A percentile compares a stretch with the other conserved stretches of the same genome.
Conservation (phyloP, 2,888 invertebrate genomes). For the Folsomia candida region DNA sequence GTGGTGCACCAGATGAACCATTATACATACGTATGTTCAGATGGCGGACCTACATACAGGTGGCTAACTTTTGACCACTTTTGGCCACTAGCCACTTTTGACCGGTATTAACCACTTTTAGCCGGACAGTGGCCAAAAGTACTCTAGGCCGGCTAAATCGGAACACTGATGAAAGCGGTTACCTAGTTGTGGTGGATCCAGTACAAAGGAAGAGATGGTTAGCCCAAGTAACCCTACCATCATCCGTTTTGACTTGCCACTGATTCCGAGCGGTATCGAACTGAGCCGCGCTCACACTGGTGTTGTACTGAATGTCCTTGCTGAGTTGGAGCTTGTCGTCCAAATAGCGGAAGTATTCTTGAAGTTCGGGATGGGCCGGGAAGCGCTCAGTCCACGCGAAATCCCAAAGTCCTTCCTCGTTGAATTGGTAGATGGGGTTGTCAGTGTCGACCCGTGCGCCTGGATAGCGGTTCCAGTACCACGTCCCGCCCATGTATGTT, state of each 20-base stretch:
- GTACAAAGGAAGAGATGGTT: conserved; percentile 8
- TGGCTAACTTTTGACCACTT: no score
- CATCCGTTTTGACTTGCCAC: conserved; percentile 9
- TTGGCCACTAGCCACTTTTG: no score
- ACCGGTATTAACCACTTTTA: no score
- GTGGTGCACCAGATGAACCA: no score
- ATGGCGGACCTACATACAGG: no score
- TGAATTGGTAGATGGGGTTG: not conserved
- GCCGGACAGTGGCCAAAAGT: no score
- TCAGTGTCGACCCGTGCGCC: conserved; percentile 18
- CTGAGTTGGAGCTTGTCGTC: conserved; percentile 12
- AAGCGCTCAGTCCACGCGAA: conserved; percentile 11
- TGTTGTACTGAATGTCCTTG: conserved; percentile 14
- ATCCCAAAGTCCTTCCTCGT: not conserved
- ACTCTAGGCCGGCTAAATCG: no score
- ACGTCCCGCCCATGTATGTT: conserved; percentile 10
- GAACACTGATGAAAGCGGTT: no score
- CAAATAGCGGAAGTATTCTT: conserved; percentile 4
- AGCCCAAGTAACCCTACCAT: not conserved
- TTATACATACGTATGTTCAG: no score
- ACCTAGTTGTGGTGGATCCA: no score
- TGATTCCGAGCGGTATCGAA: not conserved
- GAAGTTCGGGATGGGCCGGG: not conserved
- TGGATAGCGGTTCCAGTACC: conserved; percentile 19
- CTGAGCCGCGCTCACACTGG: conserved; percentile 8